phyloP scores from a whole-genome alignment of 2,113 vertebrate genomes.

The Brachypodius melanocephalos region DNA sequence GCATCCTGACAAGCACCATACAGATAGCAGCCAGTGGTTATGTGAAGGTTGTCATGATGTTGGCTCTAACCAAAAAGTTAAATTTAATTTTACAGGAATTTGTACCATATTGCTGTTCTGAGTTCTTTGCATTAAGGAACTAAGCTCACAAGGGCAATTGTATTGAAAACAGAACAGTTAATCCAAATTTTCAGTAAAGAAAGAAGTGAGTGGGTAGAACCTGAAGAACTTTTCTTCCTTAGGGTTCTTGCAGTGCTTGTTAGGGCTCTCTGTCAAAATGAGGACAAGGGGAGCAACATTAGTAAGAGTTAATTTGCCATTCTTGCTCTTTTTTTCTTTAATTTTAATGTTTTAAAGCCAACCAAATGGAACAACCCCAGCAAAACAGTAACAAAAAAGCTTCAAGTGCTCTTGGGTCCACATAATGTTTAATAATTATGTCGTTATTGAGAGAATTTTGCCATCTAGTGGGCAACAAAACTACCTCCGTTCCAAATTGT shows the following conservation, averaged over 20 bases:
- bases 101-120: background rate
- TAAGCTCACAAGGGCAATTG: background rate
- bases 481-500: background rate
- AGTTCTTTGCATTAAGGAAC: background rate
- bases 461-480: conserved; percentile 24
- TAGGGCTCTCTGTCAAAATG: background rate
- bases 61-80: background rate
- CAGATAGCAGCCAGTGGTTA: background rate
- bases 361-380: background rate
- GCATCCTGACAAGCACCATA: background rate
- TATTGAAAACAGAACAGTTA: background rate
- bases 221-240: background rate
- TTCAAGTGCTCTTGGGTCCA: background rate
- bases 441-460: background rate
- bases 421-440: rapidly evolving
- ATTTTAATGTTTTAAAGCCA: background rate
- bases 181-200: background rate
- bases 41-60: background rate
- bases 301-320: background rate
- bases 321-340: background rate
- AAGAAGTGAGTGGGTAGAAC: background rate
- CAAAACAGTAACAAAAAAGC: background rate
- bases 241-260: background rate
- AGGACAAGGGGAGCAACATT: background rate
- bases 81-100: background rate